A percentile compares a stretch with the other conserved stretches of the same genome.
phyloP scores from a whole-genome alignment of 2,888 invertebrate species.

The Kryphioiulus occultus region DNA sequence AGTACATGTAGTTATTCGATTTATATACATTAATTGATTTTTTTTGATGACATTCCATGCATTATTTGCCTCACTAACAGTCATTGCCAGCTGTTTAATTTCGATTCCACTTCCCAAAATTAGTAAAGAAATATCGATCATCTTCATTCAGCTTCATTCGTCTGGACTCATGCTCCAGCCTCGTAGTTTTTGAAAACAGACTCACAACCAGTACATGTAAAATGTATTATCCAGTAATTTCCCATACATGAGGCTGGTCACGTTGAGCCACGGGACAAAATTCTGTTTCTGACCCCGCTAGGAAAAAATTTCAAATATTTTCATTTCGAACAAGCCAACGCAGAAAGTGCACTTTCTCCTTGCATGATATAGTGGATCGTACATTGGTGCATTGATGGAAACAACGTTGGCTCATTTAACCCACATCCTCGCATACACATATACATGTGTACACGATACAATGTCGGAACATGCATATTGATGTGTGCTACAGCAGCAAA shows the following conservation, averaged over 20 bases:
- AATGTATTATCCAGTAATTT: not conserved
- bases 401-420: constrained; percentile 28
- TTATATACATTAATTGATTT: too few relatives aligned
- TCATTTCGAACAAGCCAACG: not conserved
- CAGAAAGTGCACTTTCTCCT: not conserved
- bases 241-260: not conserved
- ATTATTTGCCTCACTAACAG: too few relatives aligned
- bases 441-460: not conserved
- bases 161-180: too few relatives aligned
- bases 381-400: not conserved
- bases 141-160: too few relatives aligned
- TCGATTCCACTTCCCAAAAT: too few relatives aligned
- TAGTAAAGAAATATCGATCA: too few relatives aligned
- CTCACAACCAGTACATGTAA: too few relatives aligned
- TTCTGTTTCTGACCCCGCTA: not conserved
- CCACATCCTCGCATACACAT: not conserved
- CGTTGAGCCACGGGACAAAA: not conserved
- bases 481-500: not conserved
- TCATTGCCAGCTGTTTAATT: too few relatives aligned
- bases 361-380: not conserved
- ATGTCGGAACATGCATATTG: not conserved
- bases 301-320: not conserved
- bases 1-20: too few relatives aligned
- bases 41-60: too few relatives aligned
- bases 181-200: too few relatives aligned